Evolutionary conservation across 2,113 vertebrate species (phyloP).

Genomic region (Paedocypris sp.): DNA sequence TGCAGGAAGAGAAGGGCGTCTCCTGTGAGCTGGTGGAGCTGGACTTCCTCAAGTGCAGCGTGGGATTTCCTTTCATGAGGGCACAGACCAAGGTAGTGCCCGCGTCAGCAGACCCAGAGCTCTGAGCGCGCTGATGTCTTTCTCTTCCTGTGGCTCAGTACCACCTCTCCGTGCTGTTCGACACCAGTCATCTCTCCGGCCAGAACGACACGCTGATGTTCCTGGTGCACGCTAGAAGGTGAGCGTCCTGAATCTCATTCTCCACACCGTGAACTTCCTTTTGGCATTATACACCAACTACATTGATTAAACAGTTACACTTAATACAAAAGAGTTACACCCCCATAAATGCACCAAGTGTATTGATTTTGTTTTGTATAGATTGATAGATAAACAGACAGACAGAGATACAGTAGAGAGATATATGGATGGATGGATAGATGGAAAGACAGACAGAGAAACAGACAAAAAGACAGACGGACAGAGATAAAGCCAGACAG

Average conservation of each 20-base stretch:
- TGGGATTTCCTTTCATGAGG: conserved; percentile 98
- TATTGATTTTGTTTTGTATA: too few relatives aligned
- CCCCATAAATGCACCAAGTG: too few relatives aligned
- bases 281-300: too few relatives aligned
- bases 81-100: conserved; percentile 83
- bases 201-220: conserved; percentile 79
- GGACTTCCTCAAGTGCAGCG: conserved; percentile 91
- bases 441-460: too few relatives aligned
- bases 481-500: too few relatives aligned
- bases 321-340: too few relatives aligned
- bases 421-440: too few relatives aligned
- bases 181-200: conserved; percentile 85
- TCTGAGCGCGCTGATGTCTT: too few relatives aligned
- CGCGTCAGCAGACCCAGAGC: too few relatives aligned
- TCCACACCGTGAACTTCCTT: neutral
- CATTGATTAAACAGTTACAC: neutral
- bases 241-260: neutral
- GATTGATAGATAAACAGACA: too few relatives aligned
- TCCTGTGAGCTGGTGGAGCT: conserved; percentile 84
- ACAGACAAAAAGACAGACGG: too few relatives aligned
- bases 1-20: conserved; percentile 91
- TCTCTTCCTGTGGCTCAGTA: conserved; percentile 63
- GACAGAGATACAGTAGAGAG: too few relatives aligned
- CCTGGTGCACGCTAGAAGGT: conserved; percentile 84
- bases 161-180: conserved; percentile 88